A percentile compares a stretch with the other conserved stretches of the same genome.
Evolutionary conservation across 2,797 vertebrate genomes (phyloP).

Genomic region (Hybognathus amarus): DNA sequence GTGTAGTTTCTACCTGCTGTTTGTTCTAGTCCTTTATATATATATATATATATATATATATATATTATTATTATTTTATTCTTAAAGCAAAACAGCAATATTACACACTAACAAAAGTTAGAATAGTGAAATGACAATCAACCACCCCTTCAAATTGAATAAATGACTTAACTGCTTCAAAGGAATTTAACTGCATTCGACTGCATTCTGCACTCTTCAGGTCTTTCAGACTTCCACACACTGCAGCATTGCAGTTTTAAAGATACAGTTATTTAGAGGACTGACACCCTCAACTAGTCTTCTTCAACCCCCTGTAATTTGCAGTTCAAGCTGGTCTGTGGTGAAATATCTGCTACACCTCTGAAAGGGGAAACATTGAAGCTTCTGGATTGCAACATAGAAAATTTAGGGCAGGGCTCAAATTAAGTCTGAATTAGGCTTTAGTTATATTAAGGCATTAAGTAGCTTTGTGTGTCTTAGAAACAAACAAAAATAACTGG

Average conservation of each 20-base stretch:
- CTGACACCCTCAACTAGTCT: neutral
- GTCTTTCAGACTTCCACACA: neutral
- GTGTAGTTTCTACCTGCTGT: too few species aligned
- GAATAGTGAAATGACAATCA: too few species aligned
- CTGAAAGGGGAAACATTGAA: neutral
- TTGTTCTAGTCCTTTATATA: too few species aligned
- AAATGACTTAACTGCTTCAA: neutral
- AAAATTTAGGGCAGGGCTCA: neutral
- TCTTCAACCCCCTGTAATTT: neutral
- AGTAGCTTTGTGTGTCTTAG: too few species aligned
- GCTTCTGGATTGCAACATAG: neutral
- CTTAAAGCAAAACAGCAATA: too few species aligned
- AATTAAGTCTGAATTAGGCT: too few species aligned
- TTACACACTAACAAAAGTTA: too few species aligned
- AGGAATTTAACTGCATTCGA: neutral
- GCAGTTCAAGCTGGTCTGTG: neutral
- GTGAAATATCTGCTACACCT: neutral
- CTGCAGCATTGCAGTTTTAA: neutral
- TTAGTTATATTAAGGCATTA: too few species aligned
- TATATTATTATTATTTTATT: too few species aligned
- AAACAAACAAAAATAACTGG: too few species aligned
- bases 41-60: too few species aligned
- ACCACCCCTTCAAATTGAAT: neutral
- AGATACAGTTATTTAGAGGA: neutral
- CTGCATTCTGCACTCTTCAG: neutral